phyloP scores from a whole-genome alignment of 2,113 vertebrate genomes.

The Vireo altiloquus region DNA sequence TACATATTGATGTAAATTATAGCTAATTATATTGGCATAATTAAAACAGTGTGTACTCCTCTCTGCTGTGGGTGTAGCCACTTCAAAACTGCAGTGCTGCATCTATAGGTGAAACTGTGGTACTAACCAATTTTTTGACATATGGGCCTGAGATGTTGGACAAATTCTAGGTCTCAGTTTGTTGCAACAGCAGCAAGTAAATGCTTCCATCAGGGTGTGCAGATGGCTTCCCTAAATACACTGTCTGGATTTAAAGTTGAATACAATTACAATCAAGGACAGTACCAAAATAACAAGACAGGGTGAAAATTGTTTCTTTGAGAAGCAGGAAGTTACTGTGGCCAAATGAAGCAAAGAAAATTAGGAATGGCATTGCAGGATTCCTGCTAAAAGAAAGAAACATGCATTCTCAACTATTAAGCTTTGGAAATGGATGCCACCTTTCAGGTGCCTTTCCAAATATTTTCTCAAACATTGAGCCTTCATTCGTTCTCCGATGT shows the following conservation, averaged over 20 bases:
- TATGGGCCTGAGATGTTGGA: background rate
- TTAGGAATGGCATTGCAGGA: background rate
- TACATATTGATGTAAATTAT: background rate
- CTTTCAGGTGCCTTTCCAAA: background rate
- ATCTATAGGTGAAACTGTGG: background rate
- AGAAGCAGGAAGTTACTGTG: background rate
- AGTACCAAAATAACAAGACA: background rate
- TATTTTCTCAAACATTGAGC: background rate
- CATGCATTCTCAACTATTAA: background rate
- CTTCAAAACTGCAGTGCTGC: background rate
- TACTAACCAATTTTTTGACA: background rate
- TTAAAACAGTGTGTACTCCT: background rate
- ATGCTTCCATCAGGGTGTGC: background rate
- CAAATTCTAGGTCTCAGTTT: background rate
- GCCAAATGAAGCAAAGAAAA: background rate
- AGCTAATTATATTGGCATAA: background rate
- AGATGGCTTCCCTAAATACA: background rate
- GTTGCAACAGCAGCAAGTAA: background rate
- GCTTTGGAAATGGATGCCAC: background rate
- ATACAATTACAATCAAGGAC: background rate
- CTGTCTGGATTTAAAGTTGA: background rate
- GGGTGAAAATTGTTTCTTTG: background rate
- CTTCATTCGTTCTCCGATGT: background rate
- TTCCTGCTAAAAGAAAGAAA: background rate
- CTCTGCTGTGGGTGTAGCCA: background rate